These are phyloP conservation scores for Lycophotia porphyrea DNA, from an alignment of 2,888 invertebrate genomes.

Conservation along the genomic window DNA sequence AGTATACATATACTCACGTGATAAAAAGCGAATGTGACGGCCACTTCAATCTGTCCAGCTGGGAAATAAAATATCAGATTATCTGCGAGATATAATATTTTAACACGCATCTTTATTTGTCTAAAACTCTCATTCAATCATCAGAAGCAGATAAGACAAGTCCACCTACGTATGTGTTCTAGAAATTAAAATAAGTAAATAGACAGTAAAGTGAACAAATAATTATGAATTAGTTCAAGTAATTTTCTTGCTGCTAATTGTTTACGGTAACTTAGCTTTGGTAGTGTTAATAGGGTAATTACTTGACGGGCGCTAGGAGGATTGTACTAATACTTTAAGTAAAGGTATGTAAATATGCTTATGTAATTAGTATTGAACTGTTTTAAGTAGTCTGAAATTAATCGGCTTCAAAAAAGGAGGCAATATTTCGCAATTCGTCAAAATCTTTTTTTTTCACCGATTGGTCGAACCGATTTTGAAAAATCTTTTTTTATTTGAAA, in stretches of 20 bases:
- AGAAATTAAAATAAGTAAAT: conserved; percentile 47
- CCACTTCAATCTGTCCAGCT: conserved; percentile 68
- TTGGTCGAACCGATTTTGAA: too few relatives aligned
- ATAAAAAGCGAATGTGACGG: conserved; percentile 60
- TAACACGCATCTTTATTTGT: conserved; percentile 41
- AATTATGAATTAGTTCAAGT: conserved; percentile 62
- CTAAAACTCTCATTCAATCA: conserved; percentile 34
- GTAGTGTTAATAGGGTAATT: conserved; percentile 56
- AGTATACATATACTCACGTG: conserved; percentile 55
- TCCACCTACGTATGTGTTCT: conserved; percentile 20
- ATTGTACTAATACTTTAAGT: conserved; percentile 48
- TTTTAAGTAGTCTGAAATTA: conserved; percentile 26
- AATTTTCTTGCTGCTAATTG: conserved; percentile 59
- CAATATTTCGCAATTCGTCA: too few relatives aligned
- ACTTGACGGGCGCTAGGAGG: conserved; percentile 26
- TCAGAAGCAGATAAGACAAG: conserved; percentile 23
- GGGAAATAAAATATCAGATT: conserved; percentile 62
- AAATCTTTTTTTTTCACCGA: too few relatives aligned
- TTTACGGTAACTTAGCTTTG: conserved; percentile 49
- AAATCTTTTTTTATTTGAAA: too few relatives aligned
- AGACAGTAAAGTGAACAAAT: conserved; percentile 44
- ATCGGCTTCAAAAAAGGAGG: too few relatives aligned
- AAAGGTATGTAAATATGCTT: conserved; percentile 51
- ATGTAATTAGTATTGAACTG: conserved; percentile 9
- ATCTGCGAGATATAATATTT: conserved; percentile 39